Percentiles rank a stretch among this genome's conserved stretches.
Evolutionary conservation across 2,113 vertebrate genomes (phyloP).

Genomic region (Mustelus asterias): DNA sequence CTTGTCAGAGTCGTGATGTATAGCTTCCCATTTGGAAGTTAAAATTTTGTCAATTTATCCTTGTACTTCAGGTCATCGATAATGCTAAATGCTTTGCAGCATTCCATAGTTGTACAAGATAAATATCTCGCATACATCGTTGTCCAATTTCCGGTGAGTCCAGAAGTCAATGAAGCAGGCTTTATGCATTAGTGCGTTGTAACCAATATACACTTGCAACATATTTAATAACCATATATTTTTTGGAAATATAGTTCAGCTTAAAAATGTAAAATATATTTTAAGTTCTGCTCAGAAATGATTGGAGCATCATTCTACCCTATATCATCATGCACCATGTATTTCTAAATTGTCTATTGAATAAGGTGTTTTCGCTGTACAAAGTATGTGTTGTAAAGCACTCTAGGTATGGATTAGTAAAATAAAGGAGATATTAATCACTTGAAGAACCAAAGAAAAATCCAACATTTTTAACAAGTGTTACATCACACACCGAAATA

Average conservation of each 20-base stretch:
- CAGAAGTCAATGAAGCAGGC: not conserved
- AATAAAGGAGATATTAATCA: not conserved
- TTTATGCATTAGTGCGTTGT: not conserved
- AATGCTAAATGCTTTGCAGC: not conserved
- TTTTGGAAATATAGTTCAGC: not conserved
- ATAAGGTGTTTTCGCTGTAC: not conserved
- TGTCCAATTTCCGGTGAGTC: not conserved
- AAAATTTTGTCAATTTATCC: not conserved
- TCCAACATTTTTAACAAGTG: not conserved
- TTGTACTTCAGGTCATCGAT: not conserved
- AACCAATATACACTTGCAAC: not conserved
- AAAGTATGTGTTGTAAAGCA: not conserved
- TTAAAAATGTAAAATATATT: not conserved
- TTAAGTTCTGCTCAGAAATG: not conserved
- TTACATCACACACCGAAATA: not conserved
- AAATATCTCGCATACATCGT: not conserved
- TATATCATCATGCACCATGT: not conserved
- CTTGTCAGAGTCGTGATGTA: not conserved
- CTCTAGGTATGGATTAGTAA: not conserved
- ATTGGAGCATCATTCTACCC: not conserved
- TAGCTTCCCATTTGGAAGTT: not conserved
- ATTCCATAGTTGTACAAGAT: not conserved
- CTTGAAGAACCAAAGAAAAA: not conserved
- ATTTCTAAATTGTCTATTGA: not conserved
- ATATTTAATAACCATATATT: not conserved